These are phyloP conservation scores for Centropyge bicolor DNA, from an alignment of 2,797 vertebrate species.

Conservation along the genomic window DNA sequence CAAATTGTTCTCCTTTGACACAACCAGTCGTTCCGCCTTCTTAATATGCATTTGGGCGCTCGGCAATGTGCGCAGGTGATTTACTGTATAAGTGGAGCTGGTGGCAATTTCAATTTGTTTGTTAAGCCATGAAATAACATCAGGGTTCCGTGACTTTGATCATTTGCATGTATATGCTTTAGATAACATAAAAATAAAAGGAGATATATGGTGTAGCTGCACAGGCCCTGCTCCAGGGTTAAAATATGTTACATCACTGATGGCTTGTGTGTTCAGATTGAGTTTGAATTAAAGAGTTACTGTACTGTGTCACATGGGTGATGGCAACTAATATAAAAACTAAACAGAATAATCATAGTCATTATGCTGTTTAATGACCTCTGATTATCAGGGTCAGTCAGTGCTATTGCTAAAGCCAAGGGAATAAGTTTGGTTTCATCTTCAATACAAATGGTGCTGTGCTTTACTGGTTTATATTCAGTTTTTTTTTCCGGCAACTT, in stretches of 20 bases:
- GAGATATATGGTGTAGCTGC: slow-evolving; percentile 17
- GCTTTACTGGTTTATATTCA: neutral
- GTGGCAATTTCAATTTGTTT: slow-evolving; percentile 59
- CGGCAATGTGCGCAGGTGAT: slow-evolving; percentile 50
- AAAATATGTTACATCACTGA: slow-evolving; percentile 19
- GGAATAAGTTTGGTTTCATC: neutral
- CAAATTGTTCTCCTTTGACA: slow-evolving; percentile 74
- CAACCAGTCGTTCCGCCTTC: slow-evolving; percentile 46
- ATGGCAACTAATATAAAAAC: slow-evolving; percentile 7
- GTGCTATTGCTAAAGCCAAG: neutral
- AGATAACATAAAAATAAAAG: slow-evolving; percentile 55
- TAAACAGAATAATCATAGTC: neutral
- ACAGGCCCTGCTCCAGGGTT: neutral
- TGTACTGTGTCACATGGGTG: neutral
- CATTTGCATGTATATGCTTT: slow-evolving; percentile 64
- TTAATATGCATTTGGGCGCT: slow-evolving; percentile 59
- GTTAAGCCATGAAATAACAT: slow-evolving; percentile 60
- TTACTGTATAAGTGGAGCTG: slow-evolving; percentile 53
- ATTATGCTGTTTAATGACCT: slow-evolving; percentile 18
- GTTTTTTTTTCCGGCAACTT: neutral
- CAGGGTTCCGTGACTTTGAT: slow-evolving; percentile 43
- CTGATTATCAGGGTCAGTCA: neutral
- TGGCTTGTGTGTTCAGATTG: neutral
- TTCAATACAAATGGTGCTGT: neutral
- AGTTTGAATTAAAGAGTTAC: neutral